Base-by-base conservation (phyloP, 2,797 vertebrate species). In the Rousettus madagascariensis region DNA sequence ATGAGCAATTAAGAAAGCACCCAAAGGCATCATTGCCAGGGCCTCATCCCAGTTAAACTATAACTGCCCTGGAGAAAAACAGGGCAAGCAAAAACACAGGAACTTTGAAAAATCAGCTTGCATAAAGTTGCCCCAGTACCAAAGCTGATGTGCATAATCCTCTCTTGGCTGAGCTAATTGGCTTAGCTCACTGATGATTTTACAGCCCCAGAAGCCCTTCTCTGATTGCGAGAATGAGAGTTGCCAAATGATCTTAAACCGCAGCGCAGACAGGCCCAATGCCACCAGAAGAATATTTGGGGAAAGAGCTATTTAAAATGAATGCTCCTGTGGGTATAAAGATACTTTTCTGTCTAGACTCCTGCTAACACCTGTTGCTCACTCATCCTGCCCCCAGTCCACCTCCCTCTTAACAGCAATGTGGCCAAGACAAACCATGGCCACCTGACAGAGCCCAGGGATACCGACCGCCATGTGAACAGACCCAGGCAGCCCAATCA, bases 221-320 rank as follows among this genome's bases (percentile, higher is more conserved):
- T 97, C 90, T 95, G 95, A 97, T 97, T 97, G 94, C 36, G 53
- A 96, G 96, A 85, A 86, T 33, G 8, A 94, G 82, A 98, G 96
- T 49, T 43, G 15, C 5, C 89, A 96, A 83, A 92, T 95, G 46
- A 96, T 97, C 95, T 98, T 61, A 91, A 97, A 97, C 94, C 91
- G 22, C 24, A 94, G 87, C 63, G 13, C 13, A 71, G 88, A 96
- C 59, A 8, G 95, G 92, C 83, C 86, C 63, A 86, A 61, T 3
- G 66, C 33, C 83, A 43, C 91, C 20, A 59, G 94, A 77, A 92
- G 97, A 78, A 43, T 90, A 94, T 43, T 8, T 72, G 13, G 22
- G 9, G 53, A 82, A 91, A 33, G 59, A 86, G 85, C 74, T 96
- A 97, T 93, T 96, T 79, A 93, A 92, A 96, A 95, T 5, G 11